A percentile compares a stretch with the other conserved stretches of the same genome.
Evolutionary conservation across 1,140 invertebrate genomes (phyloP).

Genomic region (Trichonephila inaurata): DNA sequence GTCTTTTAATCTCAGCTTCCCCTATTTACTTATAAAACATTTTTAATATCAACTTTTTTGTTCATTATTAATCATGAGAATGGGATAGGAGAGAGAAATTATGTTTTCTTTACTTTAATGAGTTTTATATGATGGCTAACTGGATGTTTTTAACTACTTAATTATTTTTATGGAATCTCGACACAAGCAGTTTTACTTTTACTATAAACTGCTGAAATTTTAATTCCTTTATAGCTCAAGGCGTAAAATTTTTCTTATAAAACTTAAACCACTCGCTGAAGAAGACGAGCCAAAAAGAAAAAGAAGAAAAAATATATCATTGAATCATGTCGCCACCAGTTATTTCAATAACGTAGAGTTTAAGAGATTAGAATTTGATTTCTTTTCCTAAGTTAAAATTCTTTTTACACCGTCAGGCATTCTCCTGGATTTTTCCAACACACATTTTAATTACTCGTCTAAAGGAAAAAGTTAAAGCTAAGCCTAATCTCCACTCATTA

Average conservation of each 20-base stretch:
- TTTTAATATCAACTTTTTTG: neutral
- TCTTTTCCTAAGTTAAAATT: neutral
- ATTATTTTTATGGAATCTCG: neutral
- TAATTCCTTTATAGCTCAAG: constrained; percentile 4
- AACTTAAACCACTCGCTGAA: neutral
- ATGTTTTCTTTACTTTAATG: neutral
- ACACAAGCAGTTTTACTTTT: neutral
- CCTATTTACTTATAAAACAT: neutral
- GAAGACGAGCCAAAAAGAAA: neutral
- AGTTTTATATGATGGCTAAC: neutral
- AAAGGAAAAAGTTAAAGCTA: constrained; percentile 31
- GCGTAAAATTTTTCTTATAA: neutral
- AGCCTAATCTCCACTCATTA: constrained; percentile 66
- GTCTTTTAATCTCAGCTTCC: too few relatives aligned
- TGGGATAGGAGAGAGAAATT: neutral
- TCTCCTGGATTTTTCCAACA: constrained; percentile 48
- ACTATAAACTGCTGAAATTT: neutral
- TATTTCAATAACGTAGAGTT: constrained; percentile 31
- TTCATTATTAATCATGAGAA: neutral
- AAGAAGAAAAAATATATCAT: neutral
- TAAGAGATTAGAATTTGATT: constrained; percentile 41
- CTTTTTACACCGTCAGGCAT: constrained; percentile 27
- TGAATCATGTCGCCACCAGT: constrained; percentile 21
- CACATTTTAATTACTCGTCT: constrained; percentile 57
- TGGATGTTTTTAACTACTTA: neutral